Conservation (phyloP, 92 coral and sea anemone genomes). For the Siderastrea siderea region DNA sequence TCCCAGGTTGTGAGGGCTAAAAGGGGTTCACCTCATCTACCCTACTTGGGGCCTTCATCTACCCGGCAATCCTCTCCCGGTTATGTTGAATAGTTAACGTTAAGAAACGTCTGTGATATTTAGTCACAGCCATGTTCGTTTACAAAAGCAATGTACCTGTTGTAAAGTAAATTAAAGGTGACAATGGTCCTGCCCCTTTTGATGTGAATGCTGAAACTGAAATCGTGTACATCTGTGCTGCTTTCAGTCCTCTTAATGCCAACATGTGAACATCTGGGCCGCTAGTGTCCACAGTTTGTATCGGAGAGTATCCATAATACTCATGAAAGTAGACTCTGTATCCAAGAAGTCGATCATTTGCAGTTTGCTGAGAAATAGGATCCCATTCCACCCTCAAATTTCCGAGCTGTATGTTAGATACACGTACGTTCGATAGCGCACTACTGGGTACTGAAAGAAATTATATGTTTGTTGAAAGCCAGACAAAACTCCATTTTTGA, state of each 20-base stretch:
- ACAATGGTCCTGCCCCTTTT: not conserved
- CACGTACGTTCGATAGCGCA: not conserved
- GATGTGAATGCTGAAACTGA: not conserved
- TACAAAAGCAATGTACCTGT: not conserved
- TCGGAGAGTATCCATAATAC: not conserved
- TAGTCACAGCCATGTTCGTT: too few relatives aligned
- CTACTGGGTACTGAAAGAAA: constrained; percentile 13
- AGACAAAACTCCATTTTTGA: too few relatives aligned
- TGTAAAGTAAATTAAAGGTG: not conserved
- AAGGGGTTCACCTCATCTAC: too few relatives aligned
- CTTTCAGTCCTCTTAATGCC: not conserved
- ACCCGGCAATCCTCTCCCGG: too few relatives aligned
- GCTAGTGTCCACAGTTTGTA: not conserved
- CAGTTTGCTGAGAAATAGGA: constrained; percentile 3
- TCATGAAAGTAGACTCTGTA: constrained; percentile 9
- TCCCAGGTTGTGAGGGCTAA: too few relatives aligned
- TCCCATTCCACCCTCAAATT: constrained; percentile 6
- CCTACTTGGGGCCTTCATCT: too few relatives aligned
- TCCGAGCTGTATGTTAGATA: not conserved
- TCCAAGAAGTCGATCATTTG: constrained; percentile 9
- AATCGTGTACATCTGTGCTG: not conserved
- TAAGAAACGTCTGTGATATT: too few relatives aligned
- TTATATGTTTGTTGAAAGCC: not conserved
- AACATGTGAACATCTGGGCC: not conserved
- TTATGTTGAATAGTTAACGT: too few relatives aligned